phyloP scores from a whole-genome alignment of 2,888 invertebrate species.

The Listrodromus nycthemerus region DNA sequence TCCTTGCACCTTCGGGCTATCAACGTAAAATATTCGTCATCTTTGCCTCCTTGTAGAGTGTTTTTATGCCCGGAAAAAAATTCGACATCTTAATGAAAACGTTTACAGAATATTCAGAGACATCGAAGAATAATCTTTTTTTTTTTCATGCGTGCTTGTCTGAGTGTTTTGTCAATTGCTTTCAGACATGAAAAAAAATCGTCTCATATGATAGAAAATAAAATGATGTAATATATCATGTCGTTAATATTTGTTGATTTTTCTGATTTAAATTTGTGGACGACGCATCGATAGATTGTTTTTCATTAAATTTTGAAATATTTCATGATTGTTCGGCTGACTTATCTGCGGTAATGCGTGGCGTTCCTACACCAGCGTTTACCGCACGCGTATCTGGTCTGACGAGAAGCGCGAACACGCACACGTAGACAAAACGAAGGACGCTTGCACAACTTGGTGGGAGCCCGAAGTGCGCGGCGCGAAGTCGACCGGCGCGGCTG shows the following conservation, averaged over 20 bases:
- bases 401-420: conserved; percentile 8
- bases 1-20: background rate
- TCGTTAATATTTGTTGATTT: background rate
- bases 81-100: background rate
- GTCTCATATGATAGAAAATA: too few relatives aligned
- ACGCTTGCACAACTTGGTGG: conserved; percentile 11
- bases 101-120: too few relatives aligned
- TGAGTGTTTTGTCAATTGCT: too few relatives aligned
- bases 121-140: too few relatives aligned
- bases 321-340: background rate
- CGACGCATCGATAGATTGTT: background rate
- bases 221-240: too few relatives aligned
- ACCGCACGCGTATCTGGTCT: conserved; percentile 10
- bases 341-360: conserved; percentile 20
- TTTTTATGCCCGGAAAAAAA: background rate
- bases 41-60: too few relatives aligned
- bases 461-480: conserved; percentile 40
- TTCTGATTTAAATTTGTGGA: background rate
- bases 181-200: too few relatives aligned
- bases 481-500: conserved; percentile 29
- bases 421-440: conserved; percentile 34
- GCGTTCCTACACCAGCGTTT: background rate
- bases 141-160: too few relatives aligned
- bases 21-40: background rate
- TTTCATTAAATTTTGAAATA: background rate